Evolutionary conservation across 2,113 vertebrate genomes (phyloP), one percentile per base, ranked within the genome.

Genomic region (Asarcornis scutulata): DNA sequence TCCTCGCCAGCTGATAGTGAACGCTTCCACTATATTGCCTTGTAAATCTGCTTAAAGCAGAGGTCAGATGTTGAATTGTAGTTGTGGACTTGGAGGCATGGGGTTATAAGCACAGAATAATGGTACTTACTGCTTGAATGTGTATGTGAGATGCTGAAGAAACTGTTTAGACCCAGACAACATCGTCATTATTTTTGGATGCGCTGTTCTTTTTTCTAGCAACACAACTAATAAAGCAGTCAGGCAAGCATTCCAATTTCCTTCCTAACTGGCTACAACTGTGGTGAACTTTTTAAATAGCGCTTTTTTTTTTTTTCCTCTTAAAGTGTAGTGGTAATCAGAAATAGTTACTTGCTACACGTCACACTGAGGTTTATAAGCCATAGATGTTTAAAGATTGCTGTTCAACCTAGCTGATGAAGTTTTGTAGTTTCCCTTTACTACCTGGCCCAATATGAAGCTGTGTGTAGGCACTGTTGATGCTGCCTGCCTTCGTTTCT

Each of bases 141-240:
- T 69, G n/a, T 62, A 29, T 69, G 38, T 83, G 85, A 94, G 90
- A 89, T 87, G 77, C 78, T 88, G 77, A 94, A 94, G 85, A 93
- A 92, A 91, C 60, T 94, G 69, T 93, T 90, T 90, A 77, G 94
- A 72, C 34, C 89, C 31, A 40, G 67, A 46, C 58, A 91, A 40
- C 94, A 96, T 87, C 86, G 95, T 88, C 92, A 93, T 87, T 85
- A 68, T 83, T 90, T 96, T 95, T 89, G 66, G 56, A 85, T 83
- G 74, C 85, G 62, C 69, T 75, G 56, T 64, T 95, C 56, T 29
- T 73, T 94, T 89, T 91, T 86, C 69, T 95, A 59, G 93, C 8
- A 14, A 59, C 58, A 23, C 71, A 60, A 58, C 55, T 90, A 75
- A 90, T 36, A 89, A 67, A 81, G 83, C 72, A 88, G 94, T 91